Percentiles rank a stretch among this genome's conserved stretches.
Evolutionary conservation across 2,113 vertebrate species (phyloP).

Genomic region (Gymnarchus niloticus): DNA sequence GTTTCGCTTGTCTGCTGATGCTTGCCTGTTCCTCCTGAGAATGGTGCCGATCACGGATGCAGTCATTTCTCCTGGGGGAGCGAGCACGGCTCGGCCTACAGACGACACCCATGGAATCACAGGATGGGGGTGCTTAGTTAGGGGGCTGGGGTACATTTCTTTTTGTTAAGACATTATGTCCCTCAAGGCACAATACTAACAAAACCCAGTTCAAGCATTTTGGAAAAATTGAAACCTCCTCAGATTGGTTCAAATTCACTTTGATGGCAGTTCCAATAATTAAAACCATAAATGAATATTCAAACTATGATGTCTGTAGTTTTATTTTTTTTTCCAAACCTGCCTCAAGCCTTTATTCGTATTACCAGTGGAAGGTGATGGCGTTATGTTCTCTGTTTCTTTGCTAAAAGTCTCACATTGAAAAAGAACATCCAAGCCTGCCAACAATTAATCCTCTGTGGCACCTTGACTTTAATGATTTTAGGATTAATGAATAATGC

Average conservation of each 20-base stretch:
- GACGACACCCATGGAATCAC: not conserved
- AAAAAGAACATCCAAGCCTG: conserved; percentile 18
- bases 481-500: conserved; percentile 30
- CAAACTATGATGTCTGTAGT: not conserved
- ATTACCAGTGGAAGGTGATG: not conserved
- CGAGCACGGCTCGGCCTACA: not conserved
- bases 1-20: not conserved
- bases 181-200: not conserved
- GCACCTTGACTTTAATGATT: conserved; percentile 35
- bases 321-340: not conserved
- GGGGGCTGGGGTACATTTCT: not conserved
- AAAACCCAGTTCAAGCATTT: not conserved
- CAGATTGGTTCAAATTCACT: not conserved
- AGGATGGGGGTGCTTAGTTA: not conserved
- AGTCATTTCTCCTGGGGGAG: not conserved
- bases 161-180: not conserved
- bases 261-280: not conserved
- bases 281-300: not conserved
- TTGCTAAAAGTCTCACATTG: not conserved
- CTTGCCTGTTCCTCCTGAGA: not conserved
- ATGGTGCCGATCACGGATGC: not conserved
- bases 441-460: conserved; percentile 27
- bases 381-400: not conserved
- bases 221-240: no score
- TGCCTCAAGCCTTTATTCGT: no score